phyloP scores from a whole-genome alignment of 1,140 invertebrate species.

The Steinernema feltiae region DNA sequence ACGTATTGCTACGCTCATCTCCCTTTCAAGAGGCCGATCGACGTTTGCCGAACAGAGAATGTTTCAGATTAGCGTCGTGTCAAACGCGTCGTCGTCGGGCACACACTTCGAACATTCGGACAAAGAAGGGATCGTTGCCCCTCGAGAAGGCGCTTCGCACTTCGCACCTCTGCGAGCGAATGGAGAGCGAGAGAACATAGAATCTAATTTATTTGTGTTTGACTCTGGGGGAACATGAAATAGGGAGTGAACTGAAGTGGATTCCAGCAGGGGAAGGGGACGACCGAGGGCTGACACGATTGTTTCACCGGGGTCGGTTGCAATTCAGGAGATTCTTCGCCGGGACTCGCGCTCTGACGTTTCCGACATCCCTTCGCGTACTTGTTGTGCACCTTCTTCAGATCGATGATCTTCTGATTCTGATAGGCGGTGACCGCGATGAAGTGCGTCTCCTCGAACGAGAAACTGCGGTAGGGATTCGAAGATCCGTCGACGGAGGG shows the following conservation, averaged over 20 bases:
- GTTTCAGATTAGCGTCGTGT: background rate
- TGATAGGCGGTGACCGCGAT: conserved; percentile 98
- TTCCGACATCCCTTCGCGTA: conserved; percentile 91
- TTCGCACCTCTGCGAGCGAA: background rate
- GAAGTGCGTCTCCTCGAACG: conserved; percentile 90
- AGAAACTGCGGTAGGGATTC: conserved; percentile 79
- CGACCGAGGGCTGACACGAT: background rate
- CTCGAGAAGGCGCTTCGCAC: background rate
- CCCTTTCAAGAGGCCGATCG: background rate
- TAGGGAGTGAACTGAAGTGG: background rate
- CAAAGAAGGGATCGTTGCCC: background rate
- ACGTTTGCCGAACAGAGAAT: background rate
- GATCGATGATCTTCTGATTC: conserved; percentile 89
- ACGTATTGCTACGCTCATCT: background rate
- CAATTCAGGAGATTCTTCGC: conserved; percentile 48
- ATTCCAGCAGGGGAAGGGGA: background rate
- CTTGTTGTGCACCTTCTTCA: conserved; percentile 91
- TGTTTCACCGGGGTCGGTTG: background rate
- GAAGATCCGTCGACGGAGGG: conserved; percentile 85
- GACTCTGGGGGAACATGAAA: background rate
- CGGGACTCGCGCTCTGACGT: conserved; percentile 59
- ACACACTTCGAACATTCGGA: background rate
- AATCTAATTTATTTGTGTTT: background rate
- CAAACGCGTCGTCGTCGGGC: background rate
- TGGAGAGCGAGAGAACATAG: background rate